Evolutionary conservation across 2,888 invertebrate species (phyloP), one percentile per base, ranked within the genome.

Genomic region (Hesperia comma): DNA sequence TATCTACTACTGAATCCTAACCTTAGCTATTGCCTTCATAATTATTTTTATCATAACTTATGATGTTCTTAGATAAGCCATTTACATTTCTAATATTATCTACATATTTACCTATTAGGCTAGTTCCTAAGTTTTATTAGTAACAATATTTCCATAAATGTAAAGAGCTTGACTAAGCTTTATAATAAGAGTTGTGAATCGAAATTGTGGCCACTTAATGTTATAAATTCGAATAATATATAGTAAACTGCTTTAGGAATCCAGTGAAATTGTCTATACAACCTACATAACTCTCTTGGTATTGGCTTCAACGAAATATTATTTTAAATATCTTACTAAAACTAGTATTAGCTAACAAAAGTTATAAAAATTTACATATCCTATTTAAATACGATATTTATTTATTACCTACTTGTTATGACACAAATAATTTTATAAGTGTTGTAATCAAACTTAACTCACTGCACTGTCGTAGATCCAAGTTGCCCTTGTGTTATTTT

Each of bases 171-270:
- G 84, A 87, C 82, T 79, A 91, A 91, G 92, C 92, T 92, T 92
- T 92, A 92, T 91, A 85, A 86, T 83, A 85, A 90, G 92, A 87
- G 92, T 92, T 92, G 92, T 92, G 92, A 92, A 92, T 89, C 90
- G 89, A 92, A 91, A 90, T 84, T 89, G 90, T 89, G 90, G 91
- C 92, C 92, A 91, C 84, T 81, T 88, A 88, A 85, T 75, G 77
- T 77, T 84, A 70, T 87, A 89, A 84, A 86, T 80, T 83, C 85
- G 80, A 85, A 82, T 74, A 61, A 56, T 61, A 82, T 83, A 26
- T 88, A 88, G 84, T 74, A 77, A 75, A 78, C 77, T 78, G 85
- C 87, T 87, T 86, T 82, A 85, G 85, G 83, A 17, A 26, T 46
- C 21, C 15, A 55, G 55, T 49, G 40, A 55, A 58, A 53, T 56